phyloP scores from a whole-genome alignment of 2,797 vertebrate species.

The Cuculus canorus region DNA sequence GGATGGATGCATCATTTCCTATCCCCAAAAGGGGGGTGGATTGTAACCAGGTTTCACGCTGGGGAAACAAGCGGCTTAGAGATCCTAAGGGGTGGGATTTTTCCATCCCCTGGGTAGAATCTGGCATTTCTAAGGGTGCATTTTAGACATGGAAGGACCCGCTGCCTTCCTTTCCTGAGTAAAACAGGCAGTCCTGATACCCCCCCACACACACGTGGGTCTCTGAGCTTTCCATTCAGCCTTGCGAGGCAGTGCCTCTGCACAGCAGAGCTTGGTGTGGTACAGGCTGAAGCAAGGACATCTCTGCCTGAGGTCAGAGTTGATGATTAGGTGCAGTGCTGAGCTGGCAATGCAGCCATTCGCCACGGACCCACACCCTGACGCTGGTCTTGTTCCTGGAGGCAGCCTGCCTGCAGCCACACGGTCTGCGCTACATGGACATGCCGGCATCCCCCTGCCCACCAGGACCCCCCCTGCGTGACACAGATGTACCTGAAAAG shows the following conservation, averaged over 20 bases:
- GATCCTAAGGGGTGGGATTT: background rate
- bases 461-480: rapidly evolving
- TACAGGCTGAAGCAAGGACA: background rate
- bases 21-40: background rate
- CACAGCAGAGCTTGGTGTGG: rapidly evolving
- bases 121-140: background rate
- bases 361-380: rapidly evolving
- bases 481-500: rapidly evolving
- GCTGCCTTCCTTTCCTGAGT: background rate
- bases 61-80: background rate
- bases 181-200: background rate
- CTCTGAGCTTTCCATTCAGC: background rate
- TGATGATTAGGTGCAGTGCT: rapidly evolving
- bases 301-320: background rate
- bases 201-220: rapidly evolving
- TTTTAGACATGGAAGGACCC: background rate
- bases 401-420: background rate
- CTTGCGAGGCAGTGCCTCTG: rapidly evolving
- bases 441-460: background rate
- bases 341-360: rapidly evolving
- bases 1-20: background rate
- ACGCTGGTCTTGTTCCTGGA: rapidly evolving
- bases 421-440: rapidly evolving
- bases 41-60: background rate
- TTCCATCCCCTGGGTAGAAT: background rate